A percentile compares a stretch with the other conserved stretches of the same genome.
Evolutionary conservation across 2,113 vertebrate species (phyloP).

Genomic region (Callaeas wilsoni): DNA sequence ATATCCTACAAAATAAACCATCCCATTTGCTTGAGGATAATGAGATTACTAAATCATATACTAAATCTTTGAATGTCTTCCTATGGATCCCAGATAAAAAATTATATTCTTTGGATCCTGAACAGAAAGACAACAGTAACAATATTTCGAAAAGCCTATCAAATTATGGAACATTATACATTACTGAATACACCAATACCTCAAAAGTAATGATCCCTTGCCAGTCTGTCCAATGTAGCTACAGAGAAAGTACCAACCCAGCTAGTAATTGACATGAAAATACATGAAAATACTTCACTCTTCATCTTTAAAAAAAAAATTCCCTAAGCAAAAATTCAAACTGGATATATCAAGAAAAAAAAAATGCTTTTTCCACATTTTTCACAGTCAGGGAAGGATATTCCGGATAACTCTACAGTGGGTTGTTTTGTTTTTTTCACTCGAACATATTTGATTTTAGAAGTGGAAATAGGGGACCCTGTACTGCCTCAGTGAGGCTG

Average conservation of each 20-base stretch:
- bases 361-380: not conserved
- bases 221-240: not conserved
- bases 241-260: not conserved
- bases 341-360: not conserved
- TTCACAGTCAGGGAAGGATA: not conserved
- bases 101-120: not conserved
- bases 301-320: not conserved
- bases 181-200: not conserved
- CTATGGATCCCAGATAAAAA: not conserved
- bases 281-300: not conserved
- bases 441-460: not conserved
- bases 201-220: not conserved
- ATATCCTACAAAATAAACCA: not conserved
- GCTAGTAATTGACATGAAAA: not conserved
- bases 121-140: not conserved
- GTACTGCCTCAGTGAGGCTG: not conserved
- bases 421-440: not conserved
- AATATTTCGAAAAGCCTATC: not conserved
- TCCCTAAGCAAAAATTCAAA: not conserved
- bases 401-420: not conserved
- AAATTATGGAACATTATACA: not conserved
- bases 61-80: not conserved
- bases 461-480: not conserved
- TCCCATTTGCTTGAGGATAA: not conserved
- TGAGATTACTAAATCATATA: not conserved